phyloP scores from a whole-genome alignment of 2,888 invertebrate genomes.

The Agrenia bidenticulata region DNA sequence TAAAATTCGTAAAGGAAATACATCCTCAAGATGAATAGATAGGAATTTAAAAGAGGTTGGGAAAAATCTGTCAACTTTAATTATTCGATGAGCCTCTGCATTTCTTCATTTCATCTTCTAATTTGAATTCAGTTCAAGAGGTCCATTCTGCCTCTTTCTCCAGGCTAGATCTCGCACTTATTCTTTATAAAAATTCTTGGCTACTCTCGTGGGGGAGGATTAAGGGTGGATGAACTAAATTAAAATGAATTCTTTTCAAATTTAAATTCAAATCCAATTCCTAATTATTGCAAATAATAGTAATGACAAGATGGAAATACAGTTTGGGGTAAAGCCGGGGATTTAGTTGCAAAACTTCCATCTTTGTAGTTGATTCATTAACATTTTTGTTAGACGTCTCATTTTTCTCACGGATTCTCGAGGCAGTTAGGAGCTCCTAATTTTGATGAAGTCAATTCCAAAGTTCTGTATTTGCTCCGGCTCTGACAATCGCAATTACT shows the following conservation, averaged over 20 bases:
- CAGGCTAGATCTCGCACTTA: neutral
- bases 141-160: neutral
- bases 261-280: too few relatives aligned
- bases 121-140: neutral
- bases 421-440: neutral
- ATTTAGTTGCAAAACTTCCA: too few relatives aligned
- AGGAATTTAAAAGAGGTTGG: neutral
- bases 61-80: slow-evolving; percentile 21
- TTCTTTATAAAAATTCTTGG: too few relatives aligned
- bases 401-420: too few relatives aligned
- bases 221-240: neutral
- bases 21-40: neutral
- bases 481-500: slow-evolving; percentile 7
- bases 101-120: slow-evolving; percentile 12
- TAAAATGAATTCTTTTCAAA: neutral
- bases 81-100: slow-evolving; percentile 2
- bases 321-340: too few relatives aligned
- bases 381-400: too few relatives aligned
- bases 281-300: too few relatives aligned
- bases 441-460: neutral
- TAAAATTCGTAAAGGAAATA: neutral
- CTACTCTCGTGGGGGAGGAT: neutral
- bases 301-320: too few relatives aligned
- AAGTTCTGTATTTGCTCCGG: neutral
- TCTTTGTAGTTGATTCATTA: too few relatives aligned